Evolutionary conservation across 1,140 invertebrate species (phyloP).

Genomic region (Drosophila quadrilineata): DNA sequence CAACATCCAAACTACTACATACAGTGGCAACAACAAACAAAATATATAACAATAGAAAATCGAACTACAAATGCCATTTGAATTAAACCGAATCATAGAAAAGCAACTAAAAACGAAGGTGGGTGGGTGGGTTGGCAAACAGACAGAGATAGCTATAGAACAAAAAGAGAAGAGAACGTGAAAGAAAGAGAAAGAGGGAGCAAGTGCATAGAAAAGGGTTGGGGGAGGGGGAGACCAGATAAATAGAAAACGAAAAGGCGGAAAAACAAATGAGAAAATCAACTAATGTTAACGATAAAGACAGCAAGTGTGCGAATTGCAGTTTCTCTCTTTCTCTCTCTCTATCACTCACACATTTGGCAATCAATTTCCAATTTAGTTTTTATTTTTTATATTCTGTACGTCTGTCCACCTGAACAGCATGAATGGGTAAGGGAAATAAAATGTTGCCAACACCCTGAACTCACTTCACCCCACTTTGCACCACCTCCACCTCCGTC

Average conservation of each 20-base stretch:
- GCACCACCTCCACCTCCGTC: no score
- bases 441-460: slow-evolving; percentile 8
- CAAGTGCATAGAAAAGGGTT: background rate
- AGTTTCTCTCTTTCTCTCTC: background rate
- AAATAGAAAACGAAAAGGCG: no score
- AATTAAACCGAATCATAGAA: slow-evolving; percentile 61
- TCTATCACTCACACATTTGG: slow-evolving; percentile 1
- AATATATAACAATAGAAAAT: slow-evolving; percentile 61
- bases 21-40: slow-evolving; percentile 63
- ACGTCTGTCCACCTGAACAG: slow-evolving; percentile 27
- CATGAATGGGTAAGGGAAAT: slow-evolving; percentile 37
- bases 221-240: no score
- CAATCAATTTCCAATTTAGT: slow-evolving; percentile 16
- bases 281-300: no score
- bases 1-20: no score
- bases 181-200: background rate
- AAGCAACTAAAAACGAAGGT: slow-evolving; percentile 25
- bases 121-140: background rate
- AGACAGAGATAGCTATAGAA: no score
- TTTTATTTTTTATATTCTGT: no score
- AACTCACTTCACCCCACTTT: no score
- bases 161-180: slow-evolving; percentile 13
- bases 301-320: no score
- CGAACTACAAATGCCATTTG: slow-evolving; percentile 71
- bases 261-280: no score